Conservation (phyloP, 2,888 invertebrate genomes). For the Peribatodes rhomboidaria region DNA sequence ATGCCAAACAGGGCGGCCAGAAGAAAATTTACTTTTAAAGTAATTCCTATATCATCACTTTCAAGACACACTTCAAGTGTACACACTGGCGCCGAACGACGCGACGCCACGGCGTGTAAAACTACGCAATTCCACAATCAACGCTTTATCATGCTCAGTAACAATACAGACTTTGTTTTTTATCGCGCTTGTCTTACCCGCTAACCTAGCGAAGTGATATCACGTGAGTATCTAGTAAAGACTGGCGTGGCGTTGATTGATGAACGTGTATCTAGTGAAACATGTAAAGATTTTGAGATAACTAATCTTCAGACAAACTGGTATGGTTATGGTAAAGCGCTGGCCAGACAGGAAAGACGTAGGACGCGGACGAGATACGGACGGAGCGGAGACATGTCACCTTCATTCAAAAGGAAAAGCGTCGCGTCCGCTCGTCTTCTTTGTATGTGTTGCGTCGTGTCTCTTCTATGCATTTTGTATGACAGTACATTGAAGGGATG, state of each 20-base stretch:
- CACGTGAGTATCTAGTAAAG: conserved; percentile 44
- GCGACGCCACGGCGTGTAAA: conserved; percentile 19
- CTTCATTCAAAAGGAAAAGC: too few species aligned
- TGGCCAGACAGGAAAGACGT: too few species aligned
- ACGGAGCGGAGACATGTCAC: too few species aligned
- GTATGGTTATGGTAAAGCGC: conserved; percentile 5
- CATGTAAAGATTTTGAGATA: conserved; percentile 28
- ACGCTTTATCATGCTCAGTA: conserved; percentile 27
- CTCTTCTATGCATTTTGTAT: too few species aligned
- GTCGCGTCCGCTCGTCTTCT: too few species aligned
- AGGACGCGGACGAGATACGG: too few species aligned
- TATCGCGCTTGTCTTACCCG: conserved; percentile 64
- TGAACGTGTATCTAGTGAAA: conserved; percentile 43
- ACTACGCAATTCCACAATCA: conserved; percentile 25
- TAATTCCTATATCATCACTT: neutral
- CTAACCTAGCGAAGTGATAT: conserved; percentile 74
- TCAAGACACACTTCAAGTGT: neutral
- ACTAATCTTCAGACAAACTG: conserved; percentile 25
- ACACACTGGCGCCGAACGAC: conserved; percentile 19
- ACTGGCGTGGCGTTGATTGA: conserved; percentile 70
- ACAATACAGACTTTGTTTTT: conserved; percentile 39
- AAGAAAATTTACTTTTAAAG: too few species aligned
- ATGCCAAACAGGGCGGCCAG: neutral
- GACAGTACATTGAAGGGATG: too few species aligned
- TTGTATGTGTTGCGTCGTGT: too few species aligned